Base-by-base conservation (phyloP, 2,888 invertebrate genomes). In the Noctuana brunneofusca region DNA sequence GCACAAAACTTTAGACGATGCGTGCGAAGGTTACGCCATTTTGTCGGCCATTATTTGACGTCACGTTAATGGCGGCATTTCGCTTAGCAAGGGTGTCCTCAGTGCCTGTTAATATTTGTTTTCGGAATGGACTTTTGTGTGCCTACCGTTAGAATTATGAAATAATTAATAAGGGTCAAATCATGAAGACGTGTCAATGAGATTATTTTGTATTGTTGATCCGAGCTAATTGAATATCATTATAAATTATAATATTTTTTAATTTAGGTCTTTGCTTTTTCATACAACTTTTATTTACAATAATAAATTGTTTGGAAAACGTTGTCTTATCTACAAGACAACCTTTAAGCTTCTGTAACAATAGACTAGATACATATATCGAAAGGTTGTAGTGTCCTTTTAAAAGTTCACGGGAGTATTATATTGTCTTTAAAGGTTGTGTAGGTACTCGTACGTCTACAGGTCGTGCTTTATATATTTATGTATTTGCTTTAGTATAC, bases 31-130 rank as follows among this genome's bases (percentile, higher is more conserved):
- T 38, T 27, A 55, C 55, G 55, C 43, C 27, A 55, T 50, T 58
- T 24, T 50, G 58, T 58, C 49, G 22, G 49, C 24, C 27, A 50
- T 49, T 58, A 50, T 24, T 16, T 58, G 58, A 58, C 58, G 58
- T 58, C 58, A 58, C 38, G 24, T 6, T 58, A 58, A 49, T 24
- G 48, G 57, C 35, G 46, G 46, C 48, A 57, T 48, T 57, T 32
- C 32, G 48, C 48, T 48, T 32, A 48, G 48, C 35, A 20, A 35
- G 27, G 38, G 57, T 41, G 38, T 35, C 48, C 24, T 12, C 43
- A 0, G 9, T 49, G 22, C 35, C 41, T 41, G 50, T 58, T 50
- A 24, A 38, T 50, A 24, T 41, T 49, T 58, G 50, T 49, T 38
- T 50, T 58, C 22, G 49, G 8, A 58, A 49, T 49, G 35, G 32